Evolutionary conservation across 2,797 vertebrate species (phyloP), one percentile per base, ranked within the genome.

Genomic region (Rhabdomys pumilio): DNA sequence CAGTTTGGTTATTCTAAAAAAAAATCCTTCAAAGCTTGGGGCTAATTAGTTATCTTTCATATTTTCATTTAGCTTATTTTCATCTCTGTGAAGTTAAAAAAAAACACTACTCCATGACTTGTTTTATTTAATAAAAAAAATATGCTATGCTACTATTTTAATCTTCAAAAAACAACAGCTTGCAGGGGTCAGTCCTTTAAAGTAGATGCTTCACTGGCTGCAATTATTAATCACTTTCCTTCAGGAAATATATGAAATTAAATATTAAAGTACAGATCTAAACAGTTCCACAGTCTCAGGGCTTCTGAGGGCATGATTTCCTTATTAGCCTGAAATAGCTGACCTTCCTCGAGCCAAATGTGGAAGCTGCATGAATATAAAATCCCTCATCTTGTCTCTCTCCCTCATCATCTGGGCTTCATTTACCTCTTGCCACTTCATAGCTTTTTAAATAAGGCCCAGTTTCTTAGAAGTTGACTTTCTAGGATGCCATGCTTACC

Each of bases 141-240:
- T 20, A 72, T 20, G 69, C 95, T 20, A 72, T 20, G 69, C 95
- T 96, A 93, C 97, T 98, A 98, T 97, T 97, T 97, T 98, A 97
- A 98, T 98, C 97, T 98, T 97, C 96, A 97, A 97, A 97, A 98
- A 95, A 20, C 87, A 98, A 98, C 97, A 98, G 98, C 98, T 98
- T 98, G 97, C 93, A 73, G 97, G 96, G 98, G 97, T 98, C 98
- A 98, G 93, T 98, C 97, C 98, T 98, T 98, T 98, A 98, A 98
- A 98, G 97, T 98, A 87, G 90, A 96, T 97, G 97, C 98, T 98
- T 98, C 98, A 97, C 94, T 98, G 96, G 96, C 97, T 97, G 98
- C 97, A 98, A 98, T 98, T 98, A 99, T 98, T 98, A 98, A 98
- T 98, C 94, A 98, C 97, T 98, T 98, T 97, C 98, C 98, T 98